Conservation (phyloP, 2,797 vertebrate genomes). For the Catharus ustulatus region DNA sequence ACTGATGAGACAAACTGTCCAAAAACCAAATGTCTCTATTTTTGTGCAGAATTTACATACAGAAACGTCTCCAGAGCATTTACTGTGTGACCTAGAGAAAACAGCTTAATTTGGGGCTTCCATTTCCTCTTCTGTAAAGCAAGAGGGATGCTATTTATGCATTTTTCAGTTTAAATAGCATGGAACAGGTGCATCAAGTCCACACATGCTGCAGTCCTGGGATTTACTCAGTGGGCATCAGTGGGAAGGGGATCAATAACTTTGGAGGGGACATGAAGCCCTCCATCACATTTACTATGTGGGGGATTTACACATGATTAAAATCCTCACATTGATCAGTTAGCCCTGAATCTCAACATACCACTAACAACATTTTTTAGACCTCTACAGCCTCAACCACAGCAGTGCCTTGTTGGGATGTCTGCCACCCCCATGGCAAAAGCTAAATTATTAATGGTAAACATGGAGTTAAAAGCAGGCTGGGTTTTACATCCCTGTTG, state of each 20-base stretch:
- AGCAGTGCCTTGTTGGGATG: not conserved
- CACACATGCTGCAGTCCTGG: rapidly evolving
- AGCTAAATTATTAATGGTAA: not conserved
- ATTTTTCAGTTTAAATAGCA: conserved; percentile 31
- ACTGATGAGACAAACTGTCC: not conserved
- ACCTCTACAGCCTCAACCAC: not conserved
- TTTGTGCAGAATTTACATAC: conserved; percentile 43
- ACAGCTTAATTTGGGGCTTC: not conserved
- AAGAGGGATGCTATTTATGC: not conserved
- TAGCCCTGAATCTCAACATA: not conserved
- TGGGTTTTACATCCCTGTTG: not conserved
- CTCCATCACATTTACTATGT: not conserved
- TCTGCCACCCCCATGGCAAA: not conserved
- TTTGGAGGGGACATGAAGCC: not conserved
- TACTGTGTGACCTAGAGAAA: not conserved
- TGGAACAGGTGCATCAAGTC: not conserved
- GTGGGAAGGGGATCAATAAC: not conserved
- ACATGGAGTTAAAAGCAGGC: not conserved
- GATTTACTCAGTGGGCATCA: not conserved
- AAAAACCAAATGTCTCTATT: not conserved
- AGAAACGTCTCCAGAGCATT: not conserved
- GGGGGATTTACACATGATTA: not conserved
- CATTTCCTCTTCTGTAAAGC: conserved; percentile 50
- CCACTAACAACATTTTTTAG: not conserved
- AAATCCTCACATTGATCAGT: not conserved